Conservation (phyloP, 2,797 vertebrate species). For the Tolypeutes matacus region DNA sequence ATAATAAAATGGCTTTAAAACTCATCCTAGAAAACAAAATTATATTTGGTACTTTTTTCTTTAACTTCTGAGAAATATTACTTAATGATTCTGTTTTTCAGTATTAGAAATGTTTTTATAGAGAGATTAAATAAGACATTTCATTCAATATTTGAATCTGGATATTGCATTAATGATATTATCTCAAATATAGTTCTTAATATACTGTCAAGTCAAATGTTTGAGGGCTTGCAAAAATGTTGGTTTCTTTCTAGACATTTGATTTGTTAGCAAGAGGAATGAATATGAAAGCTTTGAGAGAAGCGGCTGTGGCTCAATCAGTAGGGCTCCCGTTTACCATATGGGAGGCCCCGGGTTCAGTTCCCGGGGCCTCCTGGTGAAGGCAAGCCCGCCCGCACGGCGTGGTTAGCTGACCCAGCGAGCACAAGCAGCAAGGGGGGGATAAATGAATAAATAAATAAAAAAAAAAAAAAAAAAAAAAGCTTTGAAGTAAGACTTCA, state of each 20-base stretch:
- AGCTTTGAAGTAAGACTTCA: constrained; percentile 29
- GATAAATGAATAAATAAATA: too few relatives aligned
- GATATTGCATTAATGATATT: background rate
- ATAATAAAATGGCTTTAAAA: background rate
- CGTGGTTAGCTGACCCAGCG: too few relatives aligned
- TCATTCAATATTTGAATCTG: background rate
- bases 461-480: too few relatives aligned
- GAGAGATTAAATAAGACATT: constrained; percentile 29
- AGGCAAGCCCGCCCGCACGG: too few relatives aligned
- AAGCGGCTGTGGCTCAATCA: too few relatives aligned
- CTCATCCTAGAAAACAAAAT: background rate
- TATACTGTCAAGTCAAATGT: background rate
- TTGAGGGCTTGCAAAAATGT: background rate
- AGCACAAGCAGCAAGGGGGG: too few relatives aligned
- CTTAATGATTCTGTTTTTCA: constrained; percentile 35
- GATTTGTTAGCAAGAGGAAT: constrained; percentile 19
- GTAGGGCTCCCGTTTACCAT: too few relatives aligned
- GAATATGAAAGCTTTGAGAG: background rate
- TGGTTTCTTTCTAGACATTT: background rate
- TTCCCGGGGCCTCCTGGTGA: too few relatives aligned
- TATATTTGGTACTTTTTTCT: background rate
- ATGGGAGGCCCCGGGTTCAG: too few relatives aligned
- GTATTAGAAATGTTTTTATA: background rate
- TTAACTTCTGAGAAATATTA: background rate
- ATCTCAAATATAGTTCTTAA: constrained; percentile 5